Evolutionary conservation across 2,113 vertebrate species (phyloP).

Genomic region (Lagenorhynchus albirostris): DNA sequence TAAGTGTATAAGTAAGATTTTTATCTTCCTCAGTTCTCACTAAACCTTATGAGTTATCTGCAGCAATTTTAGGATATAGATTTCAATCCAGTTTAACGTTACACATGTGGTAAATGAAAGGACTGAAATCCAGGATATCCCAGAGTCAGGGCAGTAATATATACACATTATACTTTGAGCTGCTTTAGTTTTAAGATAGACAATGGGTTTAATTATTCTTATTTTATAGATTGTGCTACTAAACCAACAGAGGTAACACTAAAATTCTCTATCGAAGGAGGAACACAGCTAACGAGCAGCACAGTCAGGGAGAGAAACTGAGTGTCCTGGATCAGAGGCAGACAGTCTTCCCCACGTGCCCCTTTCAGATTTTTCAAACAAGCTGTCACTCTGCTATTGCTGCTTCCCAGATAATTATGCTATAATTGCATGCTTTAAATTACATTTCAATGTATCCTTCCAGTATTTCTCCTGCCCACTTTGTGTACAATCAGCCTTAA

Average conservation of each 20-base stretch:
- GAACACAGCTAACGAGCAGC: not conserved
- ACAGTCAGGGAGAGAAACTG: not conserved
- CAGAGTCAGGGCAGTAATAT: not conserved
- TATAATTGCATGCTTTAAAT: not conserved
- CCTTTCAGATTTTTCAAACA: not conserved
- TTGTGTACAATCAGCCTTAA: slow-evolving; percentile 34
- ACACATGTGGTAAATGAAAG: not conserved
- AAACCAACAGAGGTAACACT: not conserved
- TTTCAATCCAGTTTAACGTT: not conserved
- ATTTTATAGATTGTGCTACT: not conserved
- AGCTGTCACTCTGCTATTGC: not conserved
- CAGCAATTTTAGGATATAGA: not conserved
- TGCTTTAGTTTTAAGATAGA: not conserved
- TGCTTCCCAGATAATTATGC: not conserved
- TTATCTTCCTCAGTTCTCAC: not conserved
- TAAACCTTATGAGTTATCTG: not conserved
- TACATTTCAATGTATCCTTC: not conserved
- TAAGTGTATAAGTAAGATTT: not conserved
- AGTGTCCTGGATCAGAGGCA: not conserved
- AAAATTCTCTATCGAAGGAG: not conserved
- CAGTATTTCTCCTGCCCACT: slow-evolving; percentile 15
- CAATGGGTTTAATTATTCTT: not conserved
- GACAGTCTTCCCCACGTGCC: not conserved
- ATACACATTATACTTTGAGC: not conserved
- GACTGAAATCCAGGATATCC: not conserved